A percentile compares a stretch with the other conserved stretches of the same genome.
Conservation (phyloP, 2,113 vertebrate genomes). For the Myiozetetes cayanensis region DNA sequence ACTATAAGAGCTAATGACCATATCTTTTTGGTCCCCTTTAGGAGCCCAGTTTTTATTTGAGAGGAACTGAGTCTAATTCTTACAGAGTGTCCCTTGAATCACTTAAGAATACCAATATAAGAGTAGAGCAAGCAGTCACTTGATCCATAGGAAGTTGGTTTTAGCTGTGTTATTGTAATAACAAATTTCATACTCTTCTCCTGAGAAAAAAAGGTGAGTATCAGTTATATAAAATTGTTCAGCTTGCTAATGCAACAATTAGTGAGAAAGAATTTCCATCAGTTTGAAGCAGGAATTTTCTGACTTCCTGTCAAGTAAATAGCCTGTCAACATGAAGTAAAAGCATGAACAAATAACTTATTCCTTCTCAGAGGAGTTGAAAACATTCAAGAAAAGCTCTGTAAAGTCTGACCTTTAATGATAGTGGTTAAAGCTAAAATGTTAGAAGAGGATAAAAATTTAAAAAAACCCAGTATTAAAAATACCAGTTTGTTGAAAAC, state of each 20-base stretch:
- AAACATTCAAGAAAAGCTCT: not conserved
- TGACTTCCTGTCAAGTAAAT: not conserved
- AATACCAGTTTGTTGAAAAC: not conserved
- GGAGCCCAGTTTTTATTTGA: not conserved
- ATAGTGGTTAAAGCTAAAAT: not conserved
- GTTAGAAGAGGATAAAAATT: not conserved
- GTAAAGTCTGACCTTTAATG: not conserved
- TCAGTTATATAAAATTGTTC: not conserved
- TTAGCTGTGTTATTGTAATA: not conserved
- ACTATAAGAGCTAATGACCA: fast-evolving
- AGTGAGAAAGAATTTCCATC: not conserved
- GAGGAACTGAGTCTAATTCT: not conserved
- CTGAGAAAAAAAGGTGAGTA: not conserved
- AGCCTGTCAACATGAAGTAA: not conserved
- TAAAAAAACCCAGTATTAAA: not conserved
- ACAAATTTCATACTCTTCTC: not conserved
- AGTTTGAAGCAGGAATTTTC: not conserved
- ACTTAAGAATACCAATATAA: not conserved
- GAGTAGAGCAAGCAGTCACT: not conserved
- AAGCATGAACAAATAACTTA: not conserved
- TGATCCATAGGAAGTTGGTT: not conserved
- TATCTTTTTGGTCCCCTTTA: not conserved
- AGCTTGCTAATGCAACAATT: not conserved
- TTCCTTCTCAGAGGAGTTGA: not conserved
- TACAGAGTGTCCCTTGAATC: not conserved